Evolutionary conservation across 2,113 vertebrate species (phyloP), one percentile per base, ranked within the genome.

Genomic region (Nannospalax galili): DNA sequence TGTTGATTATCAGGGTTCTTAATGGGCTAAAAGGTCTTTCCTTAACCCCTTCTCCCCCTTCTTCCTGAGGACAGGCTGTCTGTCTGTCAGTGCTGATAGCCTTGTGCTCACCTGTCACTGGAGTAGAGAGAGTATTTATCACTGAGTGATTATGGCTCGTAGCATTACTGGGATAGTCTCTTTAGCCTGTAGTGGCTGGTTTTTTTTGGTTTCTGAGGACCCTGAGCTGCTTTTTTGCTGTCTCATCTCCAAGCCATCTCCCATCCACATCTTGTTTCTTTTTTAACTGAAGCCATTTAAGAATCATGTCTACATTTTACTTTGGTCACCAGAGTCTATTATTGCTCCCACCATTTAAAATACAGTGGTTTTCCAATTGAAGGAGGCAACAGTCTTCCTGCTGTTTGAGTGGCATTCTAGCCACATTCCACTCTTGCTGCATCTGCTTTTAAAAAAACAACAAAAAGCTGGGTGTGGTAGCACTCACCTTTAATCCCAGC

Each of bases 11-110:
- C 60, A 80, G 86, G 32, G 15, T 28, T 42, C n/a, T 52, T 60
- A 45, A 58, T 97, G 87, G 56, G 20, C 14, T 65, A 69, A 86
- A 24, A 79, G 65, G 26, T 92, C 19, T 92, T 56, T 88, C 72
- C 52, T 86, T 30, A 62, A 15, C 1, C 8, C 17, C 40, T 15
- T 77, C 60, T 58, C 62, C 1, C 8, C 17, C 40, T 15, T 77
- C 60, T 58, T 72, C 52, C 42, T 67, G 52, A 84, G 26, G 56
- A 67, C 8, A 30, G 84, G 22, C 60, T 62, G 20, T 90, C 67
- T 30, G 42, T 8, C 28, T 42, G 30, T 92, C 45, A 84, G 16
- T 80, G 60, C 35, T 52, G 35, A 35, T n/a, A 79, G 17, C 17
- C 56, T 84, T 16, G 1, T 73, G 14, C 12, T 10, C 3, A 12